phyloP scores from a whole-genome alignment of 1,140 invertebrate species.

The Brevipalpus yothersi region DNA sequence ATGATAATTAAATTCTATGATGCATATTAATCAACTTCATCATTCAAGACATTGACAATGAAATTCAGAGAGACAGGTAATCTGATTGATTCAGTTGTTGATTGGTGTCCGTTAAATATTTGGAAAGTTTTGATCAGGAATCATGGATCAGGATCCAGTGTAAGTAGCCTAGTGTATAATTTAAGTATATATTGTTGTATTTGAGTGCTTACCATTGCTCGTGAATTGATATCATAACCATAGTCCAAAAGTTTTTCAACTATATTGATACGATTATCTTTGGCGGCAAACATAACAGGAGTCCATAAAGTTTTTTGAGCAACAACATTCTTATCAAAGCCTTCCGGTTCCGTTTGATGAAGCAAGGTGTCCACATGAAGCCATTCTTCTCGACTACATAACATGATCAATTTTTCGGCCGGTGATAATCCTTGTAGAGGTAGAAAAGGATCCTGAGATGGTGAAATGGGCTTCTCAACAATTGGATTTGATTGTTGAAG shows the following conservation, averaged over 20 bases:
- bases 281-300: slow-evolving; percentile 75
- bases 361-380: slow-evolving; percentile 13
- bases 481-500: too few relatives aligned
- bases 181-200: too few relatives aligned
- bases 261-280: slow-evolving; percentile 68
- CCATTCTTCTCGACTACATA: slow-evolving; percentile 14
- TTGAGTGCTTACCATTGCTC: slow-evolving; percentile 25
- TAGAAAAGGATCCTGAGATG: too few relatives aligned
- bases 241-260: slow-evolving; percentile 70
- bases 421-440: background rate
- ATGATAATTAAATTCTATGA: too few relatives aligned
- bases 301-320: slow-evolving; percentile 60
- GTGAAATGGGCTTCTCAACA: too few relatives aligned
- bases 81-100: background rate
- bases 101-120: too few relatives aligned
- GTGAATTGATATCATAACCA: slow-evolving; percentile 59
- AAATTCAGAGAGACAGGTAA: background rate
- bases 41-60: too few relatives aligned
- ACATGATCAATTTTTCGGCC: slow-evolving; percentile 7
- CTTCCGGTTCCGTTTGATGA: slow-evolving; percentile 10
- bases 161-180: too few relatives aligned
- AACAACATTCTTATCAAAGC: background rate
- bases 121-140: too few relatives aligned
- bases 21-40: too few relatives aligned
- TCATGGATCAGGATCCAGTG: too few relatives aligned